Conservation (phyloP, 2,888 invertebrate genomes). For the Ophion obscuratus region DNA sequence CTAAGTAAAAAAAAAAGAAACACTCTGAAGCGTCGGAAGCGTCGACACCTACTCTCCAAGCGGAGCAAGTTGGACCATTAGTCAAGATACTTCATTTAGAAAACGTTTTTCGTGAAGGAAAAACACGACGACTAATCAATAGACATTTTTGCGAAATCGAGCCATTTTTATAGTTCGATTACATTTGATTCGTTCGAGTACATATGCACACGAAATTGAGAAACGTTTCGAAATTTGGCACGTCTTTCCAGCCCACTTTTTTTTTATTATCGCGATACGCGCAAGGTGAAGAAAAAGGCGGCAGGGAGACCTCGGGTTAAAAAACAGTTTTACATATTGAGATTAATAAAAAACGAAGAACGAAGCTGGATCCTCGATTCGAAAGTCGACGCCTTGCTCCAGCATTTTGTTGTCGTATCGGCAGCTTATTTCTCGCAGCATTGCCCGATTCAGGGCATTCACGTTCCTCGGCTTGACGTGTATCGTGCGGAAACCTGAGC, state of each 20-base stretch:
- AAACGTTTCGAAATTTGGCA: neutral
- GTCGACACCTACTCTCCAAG: neutral
- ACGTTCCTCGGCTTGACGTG: constrained; percentile 81
- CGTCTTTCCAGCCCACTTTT: neutral
- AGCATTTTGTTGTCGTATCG: constrained; percentile 79
- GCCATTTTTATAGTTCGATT: neutral
- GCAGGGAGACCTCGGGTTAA: neutral
- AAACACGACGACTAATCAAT: neutral
- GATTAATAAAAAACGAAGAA: constrained; percentile 74
- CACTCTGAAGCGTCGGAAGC: neutral
- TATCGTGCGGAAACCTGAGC: constrained; percentile 78
- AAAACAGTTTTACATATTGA: neutral
- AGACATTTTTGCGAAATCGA: neutral
- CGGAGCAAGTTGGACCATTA: neutral
- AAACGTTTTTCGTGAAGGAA: neutral
- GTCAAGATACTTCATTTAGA: neutral
- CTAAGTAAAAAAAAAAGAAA: neutral
- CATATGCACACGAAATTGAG: neutral
- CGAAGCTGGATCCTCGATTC: constrained; percentile 80
- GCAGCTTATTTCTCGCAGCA: constrained; percentile 79
- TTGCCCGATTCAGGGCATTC: constrained; percentile 77
- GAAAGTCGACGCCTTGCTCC: constrained; percentile 81
- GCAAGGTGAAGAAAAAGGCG: neutral
- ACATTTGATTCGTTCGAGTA: neutral
- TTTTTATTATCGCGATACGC: neutral